Conservation (phyloP, 2,888 invertebrate species). For the Netelia fuscicornis region DNA sequence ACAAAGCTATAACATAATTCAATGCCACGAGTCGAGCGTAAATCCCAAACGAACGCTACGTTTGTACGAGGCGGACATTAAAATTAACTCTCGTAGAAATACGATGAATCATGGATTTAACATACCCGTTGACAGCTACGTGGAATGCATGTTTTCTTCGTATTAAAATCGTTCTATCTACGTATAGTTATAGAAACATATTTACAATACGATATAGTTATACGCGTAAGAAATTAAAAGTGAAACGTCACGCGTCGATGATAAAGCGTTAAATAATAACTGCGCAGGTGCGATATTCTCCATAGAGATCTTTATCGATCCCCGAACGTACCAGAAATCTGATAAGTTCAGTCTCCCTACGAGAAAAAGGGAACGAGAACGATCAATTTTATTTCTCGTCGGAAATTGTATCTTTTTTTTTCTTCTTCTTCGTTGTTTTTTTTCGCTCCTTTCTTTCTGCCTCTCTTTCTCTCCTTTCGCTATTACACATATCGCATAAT, state of each 20-base stretch:
- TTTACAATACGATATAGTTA: background rate
- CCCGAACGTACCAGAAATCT: too few species aligned
- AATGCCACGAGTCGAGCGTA: background rate
- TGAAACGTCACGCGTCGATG: slow-evolving; percentile 1
- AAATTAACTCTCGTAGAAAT: slow-evolving; percentile 18
- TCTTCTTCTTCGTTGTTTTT: slow-evolving; percentile 16
- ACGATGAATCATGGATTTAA: slow-evolving; percentile 50
- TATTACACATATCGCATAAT: slow-evolving; percentile 29
- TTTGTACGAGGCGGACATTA: background rate
- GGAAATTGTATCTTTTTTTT: background rate
- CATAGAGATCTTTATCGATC: too few species aligned
- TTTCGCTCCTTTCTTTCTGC: background rate
- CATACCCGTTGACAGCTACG: slow-evolving; percentile 50
- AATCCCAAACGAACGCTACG: background rate
- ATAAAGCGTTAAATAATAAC: background rate
- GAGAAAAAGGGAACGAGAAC: background rate
- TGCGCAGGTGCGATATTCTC: background rate
- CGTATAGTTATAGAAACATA: background rate
- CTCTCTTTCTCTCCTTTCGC: slow-evolving; percentile 15
- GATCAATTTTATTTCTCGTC: slow-evolving; percentile 10
- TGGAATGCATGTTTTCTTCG: slow-evolving; percentile 6
- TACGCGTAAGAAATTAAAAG: slow-evolving; percentile 9
- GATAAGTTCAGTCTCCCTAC: background rate
- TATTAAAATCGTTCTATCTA: slow-evolving; percentile 6
- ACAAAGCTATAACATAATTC: slow-evolving; percentile 1